Conservation (phyloP, 2,888 invertebrate genomes). For the Phania funesta region DNA sequence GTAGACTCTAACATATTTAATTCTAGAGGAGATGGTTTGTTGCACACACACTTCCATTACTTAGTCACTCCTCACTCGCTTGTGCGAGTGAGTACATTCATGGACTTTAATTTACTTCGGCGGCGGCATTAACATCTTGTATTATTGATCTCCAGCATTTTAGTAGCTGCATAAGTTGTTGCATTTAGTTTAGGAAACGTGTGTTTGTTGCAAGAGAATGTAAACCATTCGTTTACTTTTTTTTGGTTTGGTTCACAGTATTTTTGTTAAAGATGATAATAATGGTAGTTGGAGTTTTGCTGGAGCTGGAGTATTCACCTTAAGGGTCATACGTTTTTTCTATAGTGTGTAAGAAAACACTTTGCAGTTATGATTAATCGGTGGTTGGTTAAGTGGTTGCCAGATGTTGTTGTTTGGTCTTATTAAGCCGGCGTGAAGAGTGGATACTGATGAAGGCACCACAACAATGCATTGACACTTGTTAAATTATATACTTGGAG, state of each 20-base stretch:
- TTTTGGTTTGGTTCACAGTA: slow-evolving; percentile 24
- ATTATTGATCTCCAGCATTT: slow-evolving; percentile 55
- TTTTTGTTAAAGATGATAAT: slow-evolving; percentile 40
- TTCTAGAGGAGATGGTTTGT: slow-evolving; percentile 14
- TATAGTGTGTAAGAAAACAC: slow-evolving; percentile 62
- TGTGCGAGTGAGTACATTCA: background rate
- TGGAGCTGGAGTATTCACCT: slow-evolving; percentile 45
- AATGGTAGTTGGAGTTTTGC: slow-evolving; percentile 34
- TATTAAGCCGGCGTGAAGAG: too few species aligned
- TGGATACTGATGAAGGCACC: too few species aligned
- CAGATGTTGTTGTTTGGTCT: background rate
- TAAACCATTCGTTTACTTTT: background rate
- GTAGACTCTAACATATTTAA: slow-evolving; percentile 64
- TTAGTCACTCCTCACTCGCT: background rate
- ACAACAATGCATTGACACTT: too few species aligned
- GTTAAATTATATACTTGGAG: too few species aligned
- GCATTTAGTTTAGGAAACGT: slow-evolving; percentile 1
- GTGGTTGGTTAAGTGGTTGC: slow-evolving; percentile 1
- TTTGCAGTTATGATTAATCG: slow-evolving; percentile 57
- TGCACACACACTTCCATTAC: background rate
- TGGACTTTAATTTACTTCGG: slow-evolving; percentile 55
- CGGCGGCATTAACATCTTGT: slow-evolving; percentile 56
- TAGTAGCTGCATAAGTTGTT: slow-evolving; percentile 59
- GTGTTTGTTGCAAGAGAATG: slow-evolving; percentile 22
- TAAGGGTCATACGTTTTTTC: slow-evolving; percentile 58